These are phyloP conservation scores for Macropus fuliginosus DNA, from an alignment of 2,797 vertebrate species.

Conservation along the genomic window DNA sequence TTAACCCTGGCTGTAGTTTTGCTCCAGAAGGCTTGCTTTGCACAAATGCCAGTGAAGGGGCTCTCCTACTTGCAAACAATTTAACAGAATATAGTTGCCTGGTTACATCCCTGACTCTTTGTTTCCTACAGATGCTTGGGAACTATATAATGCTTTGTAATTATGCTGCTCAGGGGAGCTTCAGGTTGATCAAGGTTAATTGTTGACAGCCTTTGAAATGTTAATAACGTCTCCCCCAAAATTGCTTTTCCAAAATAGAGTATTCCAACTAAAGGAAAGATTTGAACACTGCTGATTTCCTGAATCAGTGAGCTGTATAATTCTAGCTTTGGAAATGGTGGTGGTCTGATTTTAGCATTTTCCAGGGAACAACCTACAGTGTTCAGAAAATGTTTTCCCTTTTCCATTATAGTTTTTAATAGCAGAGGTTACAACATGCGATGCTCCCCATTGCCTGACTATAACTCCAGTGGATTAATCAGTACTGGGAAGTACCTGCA, in stretches of 20 bases:
- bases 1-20: slow-evolving; percentile 58
- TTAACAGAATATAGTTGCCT: slow-evolving; percentile 78
- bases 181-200: slow-evolving; percentile 72
- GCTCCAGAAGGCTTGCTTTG: slow-evolving; percentile 68
- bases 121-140: slow-evolving; percentile 72
- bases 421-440: slow-evolving; percentile 28
- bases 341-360: slow-evolving; percentile 53
- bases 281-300: slow-evolving; percentile 61
- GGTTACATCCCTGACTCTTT: slow-evolving; percentile 76
- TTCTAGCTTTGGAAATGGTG: slow-evolving; percentile 53
- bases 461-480: slow-evolving; percentile 52
- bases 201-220: slow-evolving; percentile 71
- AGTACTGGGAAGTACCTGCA: slow-evolving; percentile 31
- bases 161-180: slow-evolving; percentile 58
- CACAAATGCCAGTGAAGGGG: slow-evolving; percentile 58
- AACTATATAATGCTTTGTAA: slow-evolving; percentile 69
- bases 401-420: slow-evolving; percentile 59
- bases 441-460: slow-evolving; percentile 47
- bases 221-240: slow-evolving; percentile 56
- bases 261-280: slow-evolving; percentile 62
- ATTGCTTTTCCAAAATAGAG: slow-evolving; percentile 61
- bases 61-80: slow-evolving; percentile 71
- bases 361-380: slow-evolving; percentile 50
- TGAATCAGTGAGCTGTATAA: slow-evolving; percentile 60
- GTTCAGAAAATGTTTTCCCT: slow-evolving; percentile 60